phyloP scores from a whole-genome alignment of 2,888 invertebrate genomes.

The Thumatha senex region DNA sequence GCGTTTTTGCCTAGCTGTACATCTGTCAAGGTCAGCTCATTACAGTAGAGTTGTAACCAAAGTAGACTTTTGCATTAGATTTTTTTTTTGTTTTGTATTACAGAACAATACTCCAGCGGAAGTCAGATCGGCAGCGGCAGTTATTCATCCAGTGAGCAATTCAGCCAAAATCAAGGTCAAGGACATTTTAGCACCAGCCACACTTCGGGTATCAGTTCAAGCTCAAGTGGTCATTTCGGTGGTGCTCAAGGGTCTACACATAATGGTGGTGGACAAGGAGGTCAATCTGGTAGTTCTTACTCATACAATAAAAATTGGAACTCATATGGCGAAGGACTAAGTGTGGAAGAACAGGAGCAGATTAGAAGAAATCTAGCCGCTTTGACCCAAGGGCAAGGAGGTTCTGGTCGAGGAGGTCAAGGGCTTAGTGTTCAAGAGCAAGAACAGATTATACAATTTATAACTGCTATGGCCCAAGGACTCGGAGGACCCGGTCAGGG shows the following conservation, averaged over 20 bases:
- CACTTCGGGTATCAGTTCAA: neutral
- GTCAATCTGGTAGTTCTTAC: constrained; percentile 39
- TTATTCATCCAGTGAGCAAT: constrained; percentile 14
- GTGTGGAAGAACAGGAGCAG: constrained; percentile 60
- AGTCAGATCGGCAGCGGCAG: constrained; percentile 24
- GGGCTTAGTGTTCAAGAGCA: constrained; percentile 4
- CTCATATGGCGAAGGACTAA: constrained; percentile 49
- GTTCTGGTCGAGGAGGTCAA: constrained; percentile 43
- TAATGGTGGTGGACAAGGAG: constrained; percentile 18
- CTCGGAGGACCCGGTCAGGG: no score
- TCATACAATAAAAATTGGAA: constrained; percentile 57
- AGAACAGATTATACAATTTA: no score
- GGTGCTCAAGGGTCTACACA: constrained; percentile 11
- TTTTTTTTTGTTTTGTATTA: no score
- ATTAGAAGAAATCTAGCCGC: constrained; percentile 51
- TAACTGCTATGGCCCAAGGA: no score
- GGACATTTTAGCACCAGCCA: neutral
- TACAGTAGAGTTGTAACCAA: no score
- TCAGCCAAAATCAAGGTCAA: neutral
- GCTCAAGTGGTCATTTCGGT: constrained; percentile 22
- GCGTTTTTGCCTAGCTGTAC: no score
- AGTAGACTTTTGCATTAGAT: no score
- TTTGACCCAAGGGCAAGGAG: constrained; percentile 18
- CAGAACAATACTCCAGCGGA: constrained; percentile 37
- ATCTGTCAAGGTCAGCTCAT: no score